A percentile compares a stretch with the other conserved stretches of the same genome.
Evolutionary conservation across 2,888 invertebrate genomes (phyloP).

Genomic region (Oscheius onirici): DNA sequence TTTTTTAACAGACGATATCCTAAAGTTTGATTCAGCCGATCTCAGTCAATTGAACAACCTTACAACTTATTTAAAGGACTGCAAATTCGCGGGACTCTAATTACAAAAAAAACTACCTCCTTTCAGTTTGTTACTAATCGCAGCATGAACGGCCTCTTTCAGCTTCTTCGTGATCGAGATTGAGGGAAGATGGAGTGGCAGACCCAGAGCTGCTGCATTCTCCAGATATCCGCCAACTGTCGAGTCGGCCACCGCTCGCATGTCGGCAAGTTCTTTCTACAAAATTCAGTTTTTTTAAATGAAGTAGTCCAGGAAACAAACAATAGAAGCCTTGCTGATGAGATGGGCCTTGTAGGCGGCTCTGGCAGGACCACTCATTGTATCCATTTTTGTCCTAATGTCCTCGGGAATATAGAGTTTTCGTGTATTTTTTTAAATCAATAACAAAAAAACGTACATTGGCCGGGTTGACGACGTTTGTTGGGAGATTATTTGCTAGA

Average conservation of each 20-base stretch:
- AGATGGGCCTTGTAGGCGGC: constrained; percentile 37
- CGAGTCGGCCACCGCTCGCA: constrained; percentile 35
- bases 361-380: constrained; percentile 28
- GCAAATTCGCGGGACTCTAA: no score
- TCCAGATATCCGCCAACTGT: constrained; percentile 41
- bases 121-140: constrained; percentile 35
- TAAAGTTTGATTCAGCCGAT: no score
- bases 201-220: constrained; percentile 46
- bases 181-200: constrained; percentile 55
- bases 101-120: constrained; percentile 19
- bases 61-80: no score
- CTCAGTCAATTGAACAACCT: no score
- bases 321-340: constrained; percentile 1
- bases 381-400: background rate
- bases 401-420: constrained; percentile 33
- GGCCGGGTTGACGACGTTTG: background rate
- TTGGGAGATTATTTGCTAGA: background rate
- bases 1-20: no score
- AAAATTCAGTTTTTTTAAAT: constrained; percentile 25
- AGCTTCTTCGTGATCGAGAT: constrained; percentile 43
- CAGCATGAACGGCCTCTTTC: constrained; percentile 37
- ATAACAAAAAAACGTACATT: background rate
- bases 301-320: background rate
- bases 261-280: constrained; percentile 34
- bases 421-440: background rate